Percentiles rank a stretch among this genome's conserved stretches.
Evolutionary conservation across 2,113 vertebrate genomes (phyloP).

Genomic region (Heterotilapia buettikoferi): DNA sequence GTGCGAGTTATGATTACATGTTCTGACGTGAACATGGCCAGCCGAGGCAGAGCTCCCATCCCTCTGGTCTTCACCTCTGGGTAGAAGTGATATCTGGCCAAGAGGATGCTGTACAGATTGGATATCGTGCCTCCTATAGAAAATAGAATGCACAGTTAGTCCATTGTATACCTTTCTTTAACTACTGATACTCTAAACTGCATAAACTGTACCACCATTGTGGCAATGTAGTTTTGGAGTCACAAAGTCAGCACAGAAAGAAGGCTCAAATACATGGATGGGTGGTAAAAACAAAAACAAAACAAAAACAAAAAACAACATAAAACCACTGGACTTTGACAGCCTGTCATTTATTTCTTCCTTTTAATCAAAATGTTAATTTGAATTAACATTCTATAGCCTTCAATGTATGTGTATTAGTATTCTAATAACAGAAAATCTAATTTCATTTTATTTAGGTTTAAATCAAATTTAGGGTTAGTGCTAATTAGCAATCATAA

Average conservation of each 20-base stretch:
- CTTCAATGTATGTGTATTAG: not conserved
- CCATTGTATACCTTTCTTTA: not conserved
- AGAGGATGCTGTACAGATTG: slow-evolving; percentile 69
- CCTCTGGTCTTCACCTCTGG: slow-evolving; percentile 71
- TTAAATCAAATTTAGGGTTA: not conserved
- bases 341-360: not conserved
- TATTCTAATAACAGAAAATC: not conserved
- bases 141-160: not conserved
- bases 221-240: not conserved
- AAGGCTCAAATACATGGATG: not conserved
- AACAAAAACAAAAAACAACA: not conserved
- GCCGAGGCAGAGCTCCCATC: slow-evolving; percentile 50
- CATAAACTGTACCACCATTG: not conserved
- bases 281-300: not conserved
- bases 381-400: not conserved
- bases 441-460: not conserved
- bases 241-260: not conserved
- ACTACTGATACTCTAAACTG: not conserved
- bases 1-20: slow-evolving; percentile 42
- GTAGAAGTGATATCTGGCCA: slow-evolving; percentile 65
- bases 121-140: slow-evolving; percentile 65
- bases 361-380: not conserved
- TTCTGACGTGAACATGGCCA: slow-evolving; percentile 73
- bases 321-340: not conserved
- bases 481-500: not conserved